Evolutionary conservation across 2,888 invertebrate genomes (phyloP), one percentile per base, ranked within the genome.

Genomic region (Itoplectis maculator): DNA sequence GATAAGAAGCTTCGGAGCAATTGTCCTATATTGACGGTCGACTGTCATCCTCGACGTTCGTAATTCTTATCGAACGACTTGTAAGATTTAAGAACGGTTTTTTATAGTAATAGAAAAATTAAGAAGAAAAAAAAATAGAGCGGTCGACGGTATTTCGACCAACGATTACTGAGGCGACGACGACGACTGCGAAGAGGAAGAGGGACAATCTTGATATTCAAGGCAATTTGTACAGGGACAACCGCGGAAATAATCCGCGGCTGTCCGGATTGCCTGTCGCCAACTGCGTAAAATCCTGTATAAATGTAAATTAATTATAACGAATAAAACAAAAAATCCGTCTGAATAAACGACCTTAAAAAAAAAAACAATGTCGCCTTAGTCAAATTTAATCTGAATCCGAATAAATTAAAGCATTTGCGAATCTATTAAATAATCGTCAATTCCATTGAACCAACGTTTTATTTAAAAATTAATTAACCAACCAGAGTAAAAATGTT

Each of bases 271-370:
- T 75, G 69, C 79, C 79, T 45, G 74, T 77, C 73, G 65, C 47
- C 74, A 49, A 79, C 47, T 81, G 54, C 79, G 69, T 76, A 61
- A 82, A 81, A 82, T 86, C 86, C 80, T 90, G 90, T 90, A 89
- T 89, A 90, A 90, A 90, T 90, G 88, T 90, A 89, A 89, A 89
- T 90, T 90, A 90, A 87, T 88, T 73, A 70, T 85, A 79, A 80
- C 45, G 61, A 80, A 81, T 76, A 81, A 83, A 79, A 83, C 47
- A 80, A 79, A 69, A 66, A 61, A 77, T 61, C 68, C 68, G 51
- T 47, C 61, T 65, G 61, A 70, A 74, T 56, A 51, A 56, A 63
- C 49, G 65, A 49, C 35, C 42, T 35, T 42, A 23, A 65, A 40
- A 20, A 61, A 69, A 68, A 81, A 68, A n/a, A n/a, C n/a, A n/a